phyloP scores from a whole-genome alignment of 2,797 vertebrate species.

The Phyllotis vaccarum region DNA sequence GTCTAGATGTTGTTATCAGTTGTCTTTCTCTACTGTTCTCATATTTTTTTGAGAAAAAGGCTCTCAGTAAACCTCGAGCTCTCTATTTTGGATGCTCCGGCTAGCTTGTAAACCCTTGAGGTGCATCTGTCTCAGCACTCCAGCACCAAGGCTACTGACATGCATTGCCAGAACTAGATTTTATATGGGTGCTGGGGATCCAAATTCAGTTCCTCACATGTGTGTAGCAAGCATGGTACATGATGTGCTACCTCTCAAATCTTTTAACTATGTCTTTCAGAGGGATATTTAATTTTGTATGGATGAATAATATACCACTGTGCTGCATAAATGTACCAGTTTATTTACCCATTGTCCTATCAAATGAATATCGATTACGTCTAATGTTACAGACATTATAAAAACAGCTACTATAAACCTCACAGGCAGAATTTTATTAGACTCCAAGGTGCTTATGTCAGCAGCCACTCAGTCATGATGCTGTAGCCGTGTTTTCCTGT shows the following conservation, averaged over 20 bases:
- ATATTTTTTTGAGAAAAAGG: not conserved
- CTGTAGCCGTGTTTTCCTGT: not conserved
- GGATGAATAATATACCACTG: not conserved
- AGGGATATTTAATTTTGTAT: not conserved
- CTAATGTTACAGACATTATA: not conserved
- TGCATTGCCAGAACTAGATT: not conserved
- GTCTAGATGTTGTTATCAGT: too few species aligned
- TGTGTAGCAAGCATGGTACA: too few species aligned
- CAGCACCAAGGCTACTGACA: not conserved
- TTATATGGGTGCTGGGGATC: not conserved
- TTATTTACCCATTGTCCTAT: slow-evolving; percentile 6
- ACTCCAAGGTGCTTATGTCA: not conserved
- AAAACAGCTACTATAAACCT: not conserved
- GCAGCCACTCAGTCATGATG: not conserved
- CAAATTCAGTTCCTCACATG: not conserved
- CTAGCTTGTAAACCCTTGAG: too few species aligned
- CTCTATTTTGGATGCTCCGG: not conserved
- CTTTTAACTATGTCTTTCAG: not conserved
- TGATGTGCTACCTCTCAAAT: too few species aligned
- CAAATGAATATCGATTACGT: not conserved
- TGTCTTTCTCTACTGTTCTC: not conserved
- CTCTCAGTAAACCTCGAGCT: not conserved
- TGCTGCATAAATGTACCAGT: not conserved
- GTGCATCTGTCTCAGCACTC: not conserved
- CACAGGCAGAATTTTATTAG: not conserved